Base-by-base conservation (phyloP, 2,797 vertebrate genomes). In the Chelon auratus region DNA sequence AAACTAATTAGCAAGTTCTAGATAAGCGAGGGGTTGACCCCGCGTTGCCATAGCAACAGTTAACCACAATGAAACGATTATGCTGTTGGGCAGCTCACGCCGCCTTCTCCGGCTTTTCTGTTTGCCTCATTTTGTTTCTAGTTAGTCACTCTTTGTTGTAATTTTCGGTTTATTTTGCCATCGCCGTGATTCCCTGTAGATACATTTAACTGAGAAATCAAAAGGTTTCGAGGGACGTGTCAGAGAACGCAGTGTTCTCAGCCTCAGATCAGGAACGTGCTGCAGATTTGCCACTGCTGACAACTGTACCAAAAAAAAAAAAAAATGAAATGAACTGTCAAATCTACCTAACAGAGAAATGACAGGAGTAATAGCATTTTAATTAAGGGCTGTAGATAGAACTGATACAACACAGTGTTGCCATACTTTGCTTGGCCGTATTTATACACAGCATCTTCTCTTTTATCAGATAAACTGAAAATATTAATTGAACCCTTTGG, bases 1-100 rank as follows among this genome's bases (percentile, higher is more conserved):
- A 89, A 91, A 93, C 92, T 90, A 92, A 84, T 91, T 91, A 89
- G 81, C 83, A 75, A 81, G 64, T 91, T 82, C 82, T 91, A 76
- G 91, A 90, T 87, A 90, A 90, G 89, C 36, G 67, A 78, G 77
- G 69, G 70, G 64, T 71, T 83, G 77, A 58, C 71, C 71, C 60
- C 18, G 24, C 61, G 87, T 92, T 85, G 54, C 89, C 83, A 89
- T 91, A 55, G 91, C 80, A 91, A 93, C 92, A 64, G 75, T 42
- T 62, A 69, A 83, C 87, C 83, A 82, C 78, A 81, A 62, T 64
- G 75, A 86, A 73, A 72, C 75, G 72, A 78, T 59, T 69, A 77
- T 72, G 72, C 73, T 68, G 66, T 70, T n/a, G 73, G 77, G 60
- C 56, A 64, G 53, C 64, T 81, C 18, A 13, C 62, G 12, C 45